These are phyloP conservation scores for Lymantria monacha DNA, from an alignment of 2,888 invertebrate species.

Conservation along the genomic window DNA sequence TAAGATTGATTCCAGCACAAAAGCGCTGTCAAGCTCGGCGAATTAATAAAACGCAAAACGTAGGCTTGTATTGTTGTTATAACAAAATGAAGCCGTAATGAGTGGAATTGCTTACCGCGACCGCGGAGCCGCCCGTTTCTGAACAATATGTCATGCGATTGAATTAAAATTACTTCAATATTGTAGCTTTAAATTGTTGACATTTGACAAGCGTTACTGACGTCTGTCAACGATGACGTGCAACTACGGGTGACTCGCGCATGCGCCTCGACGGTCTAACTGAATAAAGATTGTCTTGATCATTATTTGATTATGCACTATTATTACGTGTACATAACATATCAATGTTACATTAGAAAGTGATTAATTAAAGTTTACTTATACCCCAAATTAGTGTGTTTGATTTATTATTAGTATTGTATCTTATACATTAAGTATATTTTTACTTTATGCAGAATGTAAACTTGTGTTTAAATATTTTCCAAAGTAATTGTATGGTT, in stretches of 20 bases:
- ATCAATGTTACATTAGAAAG: constrained; percentile 14
- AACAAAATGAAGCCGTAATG: constrained; percentile 80
- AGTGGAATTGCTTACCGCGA: constrained; percentile 50
- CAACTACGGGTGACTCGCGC: constrained; percentile 21
- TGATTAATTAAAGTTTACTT: constrained; percentile 4
- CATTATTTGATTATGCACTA: constrained; percentile 20
- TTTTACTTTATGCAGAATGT: too few relatives aligned
- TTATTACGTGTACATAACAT: constrained; percentile 15
- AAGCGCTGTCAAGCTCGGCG: constrained; percentile 62
- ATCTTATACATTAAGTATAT: too few relatives aligned
- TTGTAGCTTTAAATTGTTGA: constrained; percentile 67
- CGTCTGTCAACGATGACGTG: constrained; percentile 51
- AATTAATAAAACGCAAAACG: constrained; percentile 60
- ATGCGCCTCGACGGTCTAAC: constrained; percentile 15
- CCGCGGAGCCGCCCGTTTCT: constrained; percentile 43
- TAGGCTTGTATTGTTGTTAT: constrained; percentile 68
- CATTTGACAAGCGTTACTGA: constrained; percentile 77
- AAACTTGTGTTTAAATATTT: too few relatives aligned
- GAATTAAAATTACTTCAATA: constrained; percentile 76
- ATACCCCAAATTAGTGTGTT: background rate
- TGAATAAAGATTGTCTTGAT: constrained; percentile 23
- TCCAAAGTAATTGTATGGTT: too few relatives aligned
- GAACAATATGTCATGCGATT: constrained; percentile 65
- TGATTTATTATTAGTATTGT: background rate
- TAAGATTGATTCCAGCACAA: constrained; percentile 76